Evolutionary conservation across 2,797 vertebrate genomes (phyloP).

Genomic region (Zalophus californianus): DNA sequence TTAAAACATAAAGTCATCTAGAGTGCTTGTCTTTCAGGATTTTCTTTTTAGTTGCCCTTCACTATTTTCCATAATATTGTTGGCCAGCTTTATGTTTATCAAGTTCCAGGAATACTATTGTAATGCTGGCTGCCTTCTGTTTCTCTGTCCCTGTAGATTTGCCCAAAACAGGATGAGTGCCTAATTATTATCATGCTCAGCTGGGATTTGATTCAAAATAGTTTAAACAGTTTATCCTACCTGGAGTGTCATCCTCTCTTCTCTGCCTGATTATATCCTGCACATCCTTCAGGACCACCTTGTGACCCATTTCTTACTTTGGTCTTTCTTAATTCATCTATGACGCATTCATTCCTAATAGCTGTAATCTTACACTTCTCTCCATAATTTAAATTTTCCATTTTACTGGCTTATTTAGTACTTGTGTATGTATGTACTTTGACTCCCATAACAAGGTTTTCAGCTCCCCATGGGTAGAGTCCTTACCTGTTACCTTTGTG

Average conservation of each 20-base stretch:
- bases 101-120: conserved; percentile 58
- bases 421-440: neutral
- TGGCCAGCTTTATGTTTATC: conserved; percentile 1
- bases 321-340: neutral
- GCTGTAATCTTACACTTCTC: neutral
- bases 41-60: conserved; percentile 47
- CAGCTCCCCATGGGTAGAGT: neutral
- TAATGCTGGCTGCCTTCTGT: conserved; percentile 37
- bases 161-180: neutral
- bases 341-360: neutral
- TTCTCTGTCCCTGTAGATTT: conserved; percentile 20
- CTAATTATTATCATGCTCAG: neutral
- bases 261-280: neutral
- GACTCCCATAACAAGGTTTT: neutral
- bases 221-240: neutral
- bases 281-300: neutral
- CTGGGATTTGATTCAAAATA: conserved; percentile 48
- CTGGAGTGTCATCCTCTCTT: neutral
- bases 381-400: neutral
- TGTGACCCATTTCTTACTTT: neutral
- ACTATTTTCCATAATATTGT: conserved; percentile 57
- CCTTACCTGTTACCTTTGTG: neutral
- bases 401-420: neutral
- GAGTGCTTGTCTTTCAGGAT: neutral
- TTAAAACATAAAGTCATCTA: neutral